Base-by-base conservation (phyloP, 2,888 invertebrate species). In the Kuschelorhynchus macadamiae region DNA sequence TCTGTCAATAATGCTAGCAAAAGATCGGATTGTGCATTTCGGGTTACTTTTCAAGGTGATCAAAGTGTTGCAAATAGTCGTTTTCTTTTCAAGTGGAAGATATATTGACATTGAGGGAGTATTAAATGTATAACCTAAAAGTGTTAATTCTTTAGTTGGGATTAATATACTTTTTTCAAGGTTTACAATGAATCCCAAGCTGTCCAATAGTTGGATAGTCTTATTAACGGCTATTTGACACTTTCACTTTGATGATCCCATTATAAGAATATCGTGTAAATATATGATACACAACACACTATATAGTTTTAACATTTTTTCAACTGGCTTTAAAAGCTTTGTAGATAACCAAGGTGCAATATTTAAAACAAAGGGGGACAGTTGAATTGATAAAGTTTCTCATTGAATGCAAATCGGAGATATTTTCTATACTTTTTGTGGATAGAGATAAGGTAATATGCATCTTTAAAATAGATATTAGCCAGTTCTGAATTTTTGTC, bases 361-460 rank as follows among this genome's bases (percentile, higher is more conserved):
- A 25, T n/a, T 39, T 3, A 49, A 25, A 11, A 7, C 44, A 18
- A 44, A 44, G 16, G 44, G 44, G 16, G n/a, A 14, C 44, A 44
- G 11, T 44, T 44, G 16, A 44, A 44, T 14, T 76, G 70, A 46
- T 68, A 77, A n/a, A 71, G 7, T 9, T 62, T 70, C 0, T 46
- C 66, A 11, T 68, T 20, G 47, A 73, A 76, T 1, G 5, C 2
- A 36, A 77, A 77, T n/a, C 74, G 41, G 39, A 76, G 61, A 44
- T 59, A 71, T 33, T 75, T 76, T 56, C 59, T 69, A 57, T 62
- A 33, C 11, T 63, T 32, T 25, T 64, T 41, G 9, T 74, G 41
- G 1, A 77, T 61, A 14, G 74, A 71, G 0, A 78, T 62, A 11
- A 62, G 53, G 7, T 52, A 64, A 56, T 76, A 75, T 21, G 70